Percentiles rank a stretch among this genome's conserved stretches.
Evolutionary conservation across 2,797 vertebrate genomes (phyloP).

Genomic region (Falco peregrinus): DNA sequence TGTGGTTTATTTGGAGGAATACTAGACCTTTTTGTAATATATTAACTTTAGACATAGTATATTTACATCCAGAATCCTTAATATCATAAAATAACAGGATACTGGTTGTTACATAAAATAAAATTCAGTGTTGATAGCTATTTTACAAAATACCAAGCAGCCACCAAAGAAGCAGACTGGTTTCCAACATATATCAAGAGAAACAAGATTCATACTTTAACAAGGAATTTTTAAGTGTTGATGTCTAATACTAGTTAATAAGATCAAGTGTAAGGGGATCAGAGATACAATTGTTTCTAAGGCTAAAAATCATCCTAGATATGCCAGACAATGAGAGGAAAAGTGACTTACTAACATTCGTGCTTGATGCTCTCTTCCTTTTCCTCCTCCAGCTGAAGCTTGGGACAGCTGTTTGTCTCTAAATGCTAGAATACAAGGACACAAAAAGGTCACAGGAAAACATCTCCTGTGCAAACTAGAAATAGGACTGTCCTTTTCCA

Average conservation of each 20-base stretch:
- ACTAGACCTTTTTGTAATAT: slow-evolving; percentile 19
- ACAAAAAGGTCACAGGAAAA: slow-evolving; percentile 45
- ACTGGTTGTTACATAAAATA: neutral
- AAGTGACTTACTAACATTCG: slow-evolving; percentile 22
- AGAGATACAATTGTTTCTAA: neutral
- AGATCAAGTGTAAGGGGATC: neutral
- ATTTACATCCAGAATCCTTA: slow-evolving; percentile 31
- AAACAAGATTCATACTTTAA: neutral
- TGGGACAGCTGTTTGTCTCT: slow-evolving; percentile 53
- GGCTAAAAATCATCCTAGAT: slow-evolving; percentile 5
- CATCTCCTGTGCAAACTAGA: slow-evolving; percentile 20
- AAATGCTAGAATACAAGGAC: slow-evolving; percentile 39
- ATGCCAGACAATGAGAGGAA: slow-evolving; percentile 54
- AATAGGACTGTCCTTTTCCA: slow-evolving; percentile 44
- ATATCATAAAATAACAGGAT: neutral
- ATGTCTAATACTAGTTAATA: neutral
- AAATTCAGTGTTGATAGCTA: neutral
- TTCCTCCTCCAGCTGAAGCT: slow-evolving; percentile 42
- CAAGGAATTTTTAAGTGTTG: neutral
- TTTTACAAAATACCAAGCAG: neutral
- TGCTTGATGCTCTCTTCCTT: slow-evolving; percentile 47
- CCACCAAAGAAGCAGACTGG: neutral
- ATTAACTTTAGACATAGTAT: slow-evolving; percentile 44
- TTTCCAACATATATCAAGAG: neutral
- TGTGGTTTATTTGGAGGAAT: slow-evolving; percentile 45